Conservation (phyloP, 2,797 vertebrate genomes). For the Enteromius viviparus region DNA sequence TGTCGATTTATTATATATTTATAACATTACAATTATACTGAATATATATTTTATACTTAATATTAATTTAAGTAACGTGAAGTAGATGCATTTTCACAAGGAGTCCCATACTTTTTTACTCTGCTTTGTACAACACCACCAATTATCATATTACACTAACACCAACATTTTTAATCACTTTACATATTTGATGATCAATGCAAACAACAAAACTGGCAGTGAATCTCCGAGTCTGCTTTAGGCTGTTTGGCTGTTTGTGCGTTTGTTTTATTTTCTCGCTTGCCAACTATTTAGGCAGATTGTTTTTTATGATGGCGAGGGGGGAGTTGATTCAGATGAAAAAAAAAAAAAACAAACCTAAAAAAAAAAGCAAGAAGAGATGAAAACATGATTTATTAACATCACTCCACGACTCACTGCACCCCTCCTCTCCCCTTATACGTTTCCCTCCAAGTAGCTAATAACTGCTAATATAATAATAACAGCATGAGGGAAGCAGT, state of each 20-base stretch:
- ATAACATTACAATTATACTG: neutral
- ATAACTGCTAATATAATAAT: slow-evolving; percentile 77
- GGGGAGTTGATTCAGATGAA: slow-evolving; percentile 9
- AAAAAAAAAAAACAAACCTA: neutral
- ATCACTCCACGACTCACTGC: slow-evolving; percentile 3
- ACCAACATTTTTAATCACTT: slow-evolving; percentile 32
- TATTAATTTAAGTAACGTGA: neutral
- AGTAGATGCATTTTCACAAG: neutral
- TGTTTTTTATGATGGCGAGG: slow-evolving; percentile 11
- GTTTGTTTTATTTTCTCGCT: slow-evolving; percentile 18
- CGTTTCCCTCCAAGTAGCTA: slow-evolving; percentile 66
- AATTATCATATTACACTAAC: slow-evolving; percentile 21
- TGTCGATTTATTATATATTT: neutral
- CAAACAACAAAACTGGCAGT: slow-evolving; percentile 17
- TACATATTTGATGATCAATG: slow-evolving; percentile 40
- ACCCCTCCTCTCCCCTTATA: neutral
- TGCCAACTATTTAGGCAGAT: slow-evolving; percentile 28
- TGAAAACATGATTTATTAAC: slow-evolving; percentile 49
- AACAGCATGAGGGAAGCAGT: slow-evolving; percentile 62
- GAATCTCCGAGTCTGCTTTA: slow-evolving; percentile 11
- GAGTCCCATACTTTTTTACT: neutral
- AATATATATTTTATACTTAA: neutral
- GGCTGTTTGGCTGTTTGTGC: slow-evolving; percentile 28
- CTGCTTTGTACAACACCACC: neutral
- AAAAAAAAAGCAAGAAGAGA: slow-evolving; percentile 16